A percentile compares a stretch with the other conserved stretches of the same genome.
These are phyloP conservation scores for Microplitis deprimator DNA, from an alignment of 2,888 invertebrate species.

Conservation along the genomic window DNA sequence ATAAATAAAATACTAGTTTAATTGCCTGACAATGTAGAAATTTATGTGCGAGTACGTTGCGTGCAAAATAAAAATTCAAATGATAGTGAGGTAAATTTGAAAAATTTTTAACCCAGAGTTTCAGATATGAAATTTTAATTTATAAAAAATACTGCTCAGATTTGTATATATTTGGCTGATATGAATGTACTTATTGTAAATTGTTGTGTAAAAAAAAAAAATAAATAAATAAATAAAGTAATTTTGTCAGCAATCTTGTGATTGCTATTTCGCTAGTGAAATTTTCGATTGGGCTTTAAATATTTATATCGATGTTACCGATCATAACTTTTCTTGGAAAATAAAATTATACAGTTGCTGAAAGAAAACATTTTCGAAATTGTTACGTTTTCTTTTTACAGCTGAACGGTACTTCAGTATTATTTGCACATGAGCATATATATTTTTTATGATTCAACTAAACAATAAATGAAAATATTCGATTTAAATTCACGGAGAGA, in stretches of 20 bases:
- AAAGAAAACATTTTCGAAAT: background rate
- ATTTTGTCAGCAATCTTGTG: slow-evolving; percentile 33
- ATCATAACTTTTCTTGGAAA: slow-evolving; percentile 18
- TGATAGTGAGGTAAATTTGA: slow-evolving; percentile 13
- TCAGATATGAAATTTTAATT: slow-evolving; percentile 25
- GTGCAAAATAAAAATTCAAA: slow-evolving; percentile 58
- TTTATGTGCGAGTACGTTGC: slow-evolving; percentile 60
- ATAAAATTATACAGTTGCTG: background rate
- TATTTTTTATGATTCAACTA: slow-evolving; percentile 34
- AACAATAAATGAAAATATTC: background rate
- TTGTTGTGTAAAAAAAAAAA: slow-evolving; percentile 54
- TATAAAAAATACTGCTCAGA: slow-evolving; percentile 45
- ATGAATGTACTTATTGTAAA: slow-evolving; percentile 62
- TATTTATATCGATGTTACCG: slow-evolving; percentile 43
- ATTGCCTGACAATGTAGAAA: slow-evolving; percentile 69
- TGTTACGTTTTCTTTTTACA: background rate
- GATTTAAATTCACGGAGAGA: slow-evolving; percentile 8
- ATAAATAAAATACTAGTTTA: slow-evolving; percentile 61
- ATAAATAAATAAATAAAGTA: slow-evolving; percentile 27
- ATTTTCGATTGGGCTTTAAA: slow-evolving; percentile 49
- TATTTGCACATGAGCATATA: slow-evolving; percentile 31
- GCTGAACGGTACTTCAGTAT: slow-evolving; percentile 7
- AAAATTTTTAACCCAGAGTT: background rate
- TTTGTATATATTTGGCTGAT: slow-evolving; percentile 53
- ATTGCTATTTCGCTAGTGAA: slow-evolving; percentile 46